A percentile compares a stretch with the other conserved stretches of the same genome.
Evolutionary conservation across 92 coral and sea anemone genomes (phyloP).

Genomic region (Epizoanthus rinbou): DNA sequence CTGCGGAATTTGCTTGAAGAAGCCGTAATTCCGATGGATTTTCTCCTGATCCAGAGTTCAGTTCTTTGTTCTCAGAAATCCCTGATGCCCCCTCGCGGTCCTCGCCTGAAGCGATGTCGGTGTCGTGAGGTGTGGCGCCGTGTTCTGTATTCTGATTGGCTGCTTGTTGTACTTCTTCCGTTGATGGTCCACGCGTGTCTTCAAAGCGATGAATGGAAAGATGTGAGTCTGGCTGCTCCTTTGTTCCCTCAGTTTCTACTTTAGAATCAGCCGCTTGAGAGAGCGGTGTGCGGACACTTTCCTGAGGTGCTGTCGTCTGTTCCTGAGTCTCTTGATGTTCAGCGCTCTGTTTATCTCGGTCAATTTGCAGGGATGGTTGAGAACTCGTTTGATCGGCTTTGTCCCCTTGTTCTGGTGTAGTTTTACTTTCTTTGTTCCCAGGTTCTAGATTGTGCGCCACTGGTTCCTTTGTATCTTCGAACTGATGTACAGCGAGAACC

Average conservation of each 20-base stretch:
- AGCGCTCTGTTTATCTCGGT: not conserved
- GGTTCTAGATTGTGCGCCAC: not conserved
- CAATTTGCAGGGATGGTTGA: not conserved
- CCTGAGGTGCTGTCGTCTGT: not conserved
- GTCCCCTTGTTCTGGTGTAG: not conserved
- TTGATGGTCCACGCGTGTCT: not conserved
- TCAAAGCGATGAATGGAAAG: slow-evolving; percentile 4
- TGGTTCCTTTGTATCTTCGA: not conserved
- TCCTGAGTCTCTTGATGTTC: not conserved
- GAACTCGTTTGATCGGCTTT: not conserved
- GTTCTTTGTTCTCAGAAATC: not conserved
- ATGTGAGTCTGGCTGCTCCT: not conserved
- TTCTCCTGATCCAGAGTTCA: not conserved
- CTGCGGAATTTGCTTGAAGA: not conserved
- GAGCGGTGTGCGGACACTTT: not conserved
- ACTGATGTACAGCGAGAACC: not conserved
- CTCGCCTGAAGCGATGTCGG: too few relatives aligned
- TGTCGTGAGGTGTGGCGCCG: not conserved
- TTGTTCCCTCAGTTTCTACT: not conserved
- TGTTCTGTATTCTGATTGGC: not conserved
- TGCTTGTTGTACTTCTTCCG: not conserved
- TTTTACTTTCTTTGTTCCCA: not conserved
- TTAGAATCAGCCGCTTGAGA: not conserved
- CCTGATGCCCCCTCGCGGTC: not conserved
- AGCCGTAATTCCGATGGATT: not conserved